These are phyloP conservation scores for Heterocephalus glaber DNA, from an alignment of 2,113 vertebrate species.

Conservation along the genomic window DNA sequence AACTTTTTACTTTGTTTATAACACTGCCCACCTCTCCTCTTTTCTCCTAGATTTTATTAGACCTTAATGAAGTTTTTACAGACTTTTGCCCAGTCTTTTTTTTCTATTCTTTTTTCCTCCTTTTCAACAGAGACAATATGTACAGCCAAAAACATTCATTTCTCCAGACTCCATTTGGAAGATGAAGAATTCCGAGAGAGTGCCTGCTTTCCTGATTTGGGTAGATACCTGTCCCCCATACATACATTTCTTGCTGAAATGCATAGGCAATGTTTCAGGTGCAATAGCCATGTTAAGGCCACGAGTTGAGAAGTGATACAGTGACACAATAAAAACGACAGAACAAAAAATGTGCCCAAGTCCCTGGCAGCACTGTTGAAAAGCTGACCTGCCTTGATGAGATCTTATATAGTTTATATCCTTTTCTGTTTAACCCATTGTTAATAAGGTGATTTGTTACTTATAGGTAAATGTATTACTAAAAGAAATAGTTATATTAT, in stretches of 20 bases:
- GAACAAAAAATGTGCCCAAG: background rate
- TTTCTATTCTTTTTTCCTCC: background rate
- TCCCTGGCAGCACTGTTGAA: background rate
- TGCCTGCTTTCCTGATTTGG: background rate
- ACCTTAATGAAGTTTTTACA: background rate
- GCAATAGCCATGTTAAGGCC: background rate
- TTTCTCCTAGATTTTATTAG: background rate
- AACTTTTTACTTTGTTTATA: background rate
- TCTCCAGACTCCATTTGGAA: background rate
- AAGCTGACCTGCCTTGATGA: background rate
- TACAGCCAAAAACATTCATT: background rate
- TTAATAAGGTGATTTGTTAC: background rate
- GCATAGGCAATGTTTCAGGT: background rate
- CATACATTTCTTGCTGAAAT: background rate
- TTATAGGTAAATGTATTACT: background rate
- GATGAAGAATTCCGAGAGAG: background rate
- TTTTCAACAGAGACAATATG: background rate
- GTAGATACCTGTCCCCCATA: background rate
- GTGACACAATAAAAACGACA: background rate
- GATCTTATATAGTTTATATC: background rate
- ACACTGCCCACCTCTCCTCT: background rate
- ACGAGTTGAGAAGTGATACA: background rate
- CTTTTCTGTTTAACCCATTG: background rate
- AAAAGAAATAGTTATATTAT: background rate
- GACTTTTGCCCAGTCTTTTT: background rate